Evolutionary conservation across 2,113 vertebrate genomes (phyloP).

Genomic region (Progne subis): DNA sequence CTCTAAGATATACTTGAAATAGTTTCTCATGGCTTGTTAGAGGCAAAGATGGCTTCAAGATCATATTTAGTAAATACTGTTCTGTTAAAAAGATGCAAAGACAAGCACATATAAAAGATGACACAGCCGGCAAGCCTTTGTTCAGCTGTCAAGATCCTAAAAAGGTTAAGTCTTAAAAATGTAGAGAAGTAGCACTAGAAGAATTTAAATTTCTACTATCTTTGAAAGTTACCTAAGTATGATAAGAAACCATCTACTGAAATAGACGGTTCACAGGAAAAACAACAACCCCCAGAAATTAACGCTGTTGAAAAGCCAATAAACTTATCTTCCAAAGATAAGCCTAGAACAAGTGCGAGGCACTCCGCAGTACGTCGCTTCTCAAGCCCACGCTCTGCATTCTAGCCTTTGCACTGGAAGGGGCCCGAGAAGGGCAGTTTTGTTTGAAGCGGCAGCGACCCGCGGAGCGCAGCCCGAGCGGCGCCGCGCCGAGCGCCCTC

Average conservation of each 20-base stretch:
- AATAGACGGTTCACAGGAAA: neutral
- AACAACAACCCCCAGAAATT: neutral
- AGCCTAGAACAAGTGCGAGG: neutral
- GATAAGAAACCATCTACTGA: neutral
- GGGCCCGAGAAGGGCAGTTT: accelerated
- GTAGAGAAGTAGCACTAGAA: neutral
- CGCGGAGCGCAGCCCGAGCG: neutral
- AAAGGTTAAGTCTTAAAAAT: neutral
- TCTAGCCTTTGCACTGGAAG: neutral
- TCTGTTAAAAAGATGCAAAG: neutral
- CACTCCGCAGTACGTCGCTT: neutral
- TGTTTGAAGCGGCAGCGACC: neutral
- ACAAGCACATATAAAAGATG: neutral
- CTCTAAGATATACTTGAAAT: neutral
- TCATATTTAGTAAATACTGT: neutral
- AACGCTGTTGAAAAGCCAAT: neutral
- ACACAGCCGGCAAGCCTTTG: neutral
- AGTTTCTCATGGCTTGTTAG: neutral
- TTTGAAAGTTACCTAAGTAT: neutral
- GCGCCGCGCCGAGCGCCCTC: constrained; percentile 30
- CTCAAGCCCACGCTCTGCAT: neutral
- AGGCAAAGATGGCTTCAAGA: neutral
- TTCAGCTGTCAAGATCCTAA: neutral
- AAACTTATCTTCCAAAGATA: neutral
- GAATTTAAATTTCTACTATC: neutral